Base-by-base conservation (phyloP, 2,797 vertebrate genomes). In the Melanotaenia maccullochi region DNA sequence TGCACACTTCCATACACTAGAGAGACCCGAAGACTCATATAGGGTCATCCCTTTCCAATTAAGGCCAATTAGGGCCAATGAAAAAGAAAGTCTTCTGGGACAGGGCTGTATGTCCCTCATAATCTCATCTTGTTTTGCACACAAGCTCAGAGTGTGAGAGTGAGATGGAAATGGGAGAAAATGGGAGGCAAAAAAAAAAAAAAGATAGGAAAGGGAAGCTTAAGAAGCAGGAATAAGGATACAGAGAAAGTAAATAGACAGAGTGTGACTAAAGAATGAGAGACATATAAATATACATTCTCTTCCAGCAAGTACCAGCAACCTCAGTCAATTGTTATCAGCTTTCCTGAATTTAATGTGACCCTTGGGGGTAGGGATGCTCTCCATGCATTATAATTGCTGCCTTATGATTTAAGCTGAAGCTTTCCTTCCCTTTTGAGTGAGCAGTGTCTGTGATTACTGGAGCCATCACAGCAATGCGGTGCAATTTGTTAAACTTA, bases 311-410 rank as follows among this genome's bases (percentile, higher is more conserved):
- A 78, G 73, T 77, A 89, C 79, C 84, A 82, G 75, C 87, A 84
- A 78, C 66, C 82, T 87, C 86, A 92, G 85, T 91, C 88, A 86
- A 89, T 92, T 90, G 88, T 91, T 91, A 89, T 91, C 89, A 87
- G 89, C 89, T 87, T 84, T n/a, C 76, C 73, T 73, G 87, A 79
- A 81, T 92, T 89, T 90, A 92, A 92, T 93, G 88, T 85, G 88
- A 90, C 90, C 91, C 89, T 75, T 82, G 89, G 83, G 92, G 87
- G 63, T 69, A 44, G 57, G 64, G 79, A 83, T 79, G 81, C 76
- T 76, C 82, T 74, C 78, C 77, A 79, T 85, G 90, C 87, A 91
- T 91, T 87, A 84, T 80, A 85, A 88, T 89, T 84, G 74, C 74
- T 76, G 78, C 82, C 77, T 75, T 81, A 83, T 81, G 82, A 80